phyloP scores from a whole-genome alignment of 2,888 invertebrate species.

The Phengaris arion region DNA sequence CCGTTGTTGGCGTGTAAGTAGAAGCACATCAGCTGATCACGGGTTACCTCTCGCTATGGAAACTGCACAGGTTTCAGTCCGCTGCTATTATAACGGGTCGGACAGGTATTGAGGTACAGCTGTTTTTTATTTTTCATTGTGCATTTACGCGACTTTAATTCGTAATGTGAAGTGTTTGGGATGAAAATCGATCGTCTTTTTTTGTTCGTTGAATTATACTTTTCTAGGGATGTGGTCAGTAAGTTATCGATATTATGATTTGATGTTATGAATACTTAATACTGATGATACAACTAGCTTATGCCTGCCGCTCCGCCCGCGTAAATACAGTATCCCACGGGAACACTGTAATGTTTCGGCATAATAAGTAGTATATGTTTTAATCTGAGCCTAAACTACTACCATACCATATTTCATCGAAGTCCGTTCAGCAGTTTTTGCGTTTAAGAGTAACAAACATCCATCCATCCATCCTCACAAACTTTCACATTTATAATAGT shows the following conservation, averaged over 20 bases:
- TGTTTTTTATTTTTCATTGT: slow-evolving; percentile 34
- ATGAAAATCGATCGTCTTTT: slow-evolving; percentile 27
- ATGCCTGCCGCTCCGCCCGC: too few relatives aligned
- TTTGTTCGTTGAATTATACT: background rate
- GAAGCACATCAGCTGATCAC: slow-evolving; percentile 24
- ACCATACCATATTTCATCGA: too few relatives aligned
- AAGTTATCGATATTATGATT: background rate
- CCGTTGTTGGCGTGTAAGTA: background rate
- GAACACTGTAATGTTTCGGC: too few relatives aligned
- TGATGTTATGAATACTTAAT: too few relatives aligned
- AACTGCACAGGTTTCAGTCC: slow-evolving; percentile 19
- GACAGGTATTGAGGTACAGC: slow-evolving; percentile 45
- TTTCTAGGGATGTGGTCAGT: background rate
- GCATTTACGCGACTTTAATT: slow-evolving; percentile 34
- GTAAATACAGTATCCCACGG: too few relatives aligned
- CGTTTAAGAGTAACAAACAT: too few relatives aligned
- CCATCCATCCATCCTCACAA: too few relatives aligned
- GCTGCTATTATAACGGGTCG: slow-evolving; percentile 46
- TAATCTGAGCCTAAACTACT: too few relatives aligned
- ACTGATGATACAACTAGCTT: too few relatives aligned
- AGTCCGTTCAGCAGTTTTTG: too few relatives aligned
- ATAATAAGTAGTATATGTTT: too few relatives aligned
- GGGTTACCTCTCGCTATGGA: slow-evolving; percentile 11
- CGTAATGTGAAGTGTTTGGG: slow-evolving; percentile 31
- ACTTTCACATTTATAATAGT: too few relatives aligned